phyloP scores from a whole-genome alignment of 30 jellyfish, hydroid and myxozoan species.

The Pelagia noctiluca region DNA sequence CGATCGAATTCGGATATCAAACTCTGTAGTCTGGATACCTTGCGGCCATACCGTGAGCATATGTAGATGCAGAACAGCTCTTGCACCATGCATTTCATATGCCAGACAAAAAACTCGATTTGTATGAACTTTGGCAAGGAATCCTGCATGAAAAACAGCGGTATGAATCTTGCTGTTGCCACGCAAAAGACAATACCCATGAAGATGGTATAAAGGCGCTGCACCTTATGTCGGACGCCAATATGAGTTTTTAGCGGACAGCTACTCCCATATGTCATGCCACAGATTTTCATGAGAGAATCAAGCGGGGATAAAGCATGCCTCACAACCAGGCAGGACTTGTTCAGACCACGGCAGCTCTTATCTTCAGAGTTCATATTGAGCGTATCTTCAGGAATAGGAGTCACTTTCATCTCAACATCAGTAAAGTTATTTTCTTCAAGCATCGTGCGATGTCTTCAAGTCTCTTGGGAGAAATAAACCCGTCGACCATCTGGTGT shows the following conservation, averaged over 20 bases:
- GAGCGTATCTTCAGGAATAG: too few species aligned
- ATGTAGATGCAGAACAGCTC: constrained; percentile 50
- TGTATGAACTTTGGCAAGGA: constrained; percentile 1
- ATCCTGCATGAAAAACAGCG: not conserved
- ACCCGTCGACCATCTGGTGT: too few species aligned
- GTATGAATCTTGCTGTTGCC: constrained; percentile 28
- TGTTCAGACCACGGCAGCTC: too few species aligned
- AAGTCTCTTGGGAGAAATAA: too few species aligned
- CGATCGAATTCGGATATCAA: constrained; percentile 44
- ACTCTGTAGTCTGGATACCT: constrained; percentile 51
- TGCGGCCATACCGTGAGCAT: constrained; percentile 42
- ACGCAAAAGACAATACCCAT: constrained; percentile 8
- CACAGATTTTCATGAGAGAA: constrained; percentile 52
- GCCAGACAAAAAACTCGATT: constrained; percentile 49
- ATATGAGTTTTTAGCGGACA: constrained; percentile 32
- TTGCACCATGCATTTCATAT: constrained; percentile 40
- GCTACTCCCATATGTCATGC: constrained; percentile 63
- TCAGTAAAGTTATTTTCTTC: too few species aligned
- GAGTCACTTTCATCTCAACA: too few species aligned
- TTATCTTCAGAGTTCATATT: too few species aligned
- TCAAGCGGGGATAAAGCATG: constrained; percentile 28
- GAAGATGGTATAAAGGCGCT: constrained; percentile 27
- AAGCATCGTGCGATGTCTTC: too few species aligned
- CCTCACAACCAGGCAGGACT: constrained; percentile 44
- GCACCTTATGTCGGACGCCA: constrained; percentile 37